These are phyloP conservation scores for Liasis olivaceus DNA, from an alignment of 2,797 vertebrate genomes.

Conservation along the genomic window DNA sequence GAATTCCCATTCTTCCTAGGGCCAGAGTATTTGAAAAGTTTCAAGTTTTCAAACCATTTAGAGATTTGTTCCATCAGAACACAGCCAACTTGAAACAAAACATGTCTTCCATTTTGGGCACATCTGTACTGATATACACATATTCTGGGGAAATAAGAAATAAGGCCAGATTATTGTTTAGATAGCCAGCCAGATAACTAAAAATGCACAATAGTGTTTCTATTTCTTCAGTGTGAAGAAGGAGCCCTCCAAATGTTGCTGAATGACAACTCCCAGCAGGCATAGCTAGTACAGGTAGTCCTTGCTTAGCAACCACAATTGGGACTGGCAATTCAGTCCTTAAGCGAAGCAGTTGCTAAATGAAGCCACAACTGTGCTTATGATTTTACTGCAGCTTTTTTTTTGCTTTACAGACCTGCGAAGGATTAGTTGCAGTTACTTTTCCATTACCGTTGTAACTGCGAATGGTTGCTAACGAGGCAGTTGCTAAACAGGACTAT, in stretches of 20 bases:
- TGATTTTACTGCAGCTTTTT: background rate
- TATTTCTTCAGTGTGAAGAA: background rate
- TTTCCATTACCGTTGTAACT: background rate
- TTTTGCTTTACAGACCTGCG: background rate
- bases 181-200: background rate
- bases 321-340: background rate
- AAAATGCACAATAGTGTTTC: background rate
- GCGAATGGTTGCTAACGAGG: background rate
- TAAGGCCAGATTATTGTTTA: background rate
- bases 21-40: too few species aligned
- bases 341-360: background rate
- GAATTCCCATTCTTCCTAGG: too few species aligned
- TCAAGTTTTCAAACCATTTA: too few species aligned
- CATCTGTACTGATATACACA: too few species aligned
- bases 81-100: too few species aligned
- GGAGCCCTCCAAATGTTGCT: background rate
- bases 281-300: background rate
- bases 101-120: too few species aligned
- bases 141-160: background rate
- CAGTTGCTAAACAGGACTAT: background rate
- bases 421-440: background rate
- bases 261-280: background rate
- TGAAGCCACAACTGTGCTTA: background rate
- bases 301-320: background rate
- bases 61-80: too few species aligned